Evolutionary conservation across 2,113 vertebrate species (phyloP), one percentile per base, ranked within the genome.

Genomic region (Motacilla alba): DNA sequence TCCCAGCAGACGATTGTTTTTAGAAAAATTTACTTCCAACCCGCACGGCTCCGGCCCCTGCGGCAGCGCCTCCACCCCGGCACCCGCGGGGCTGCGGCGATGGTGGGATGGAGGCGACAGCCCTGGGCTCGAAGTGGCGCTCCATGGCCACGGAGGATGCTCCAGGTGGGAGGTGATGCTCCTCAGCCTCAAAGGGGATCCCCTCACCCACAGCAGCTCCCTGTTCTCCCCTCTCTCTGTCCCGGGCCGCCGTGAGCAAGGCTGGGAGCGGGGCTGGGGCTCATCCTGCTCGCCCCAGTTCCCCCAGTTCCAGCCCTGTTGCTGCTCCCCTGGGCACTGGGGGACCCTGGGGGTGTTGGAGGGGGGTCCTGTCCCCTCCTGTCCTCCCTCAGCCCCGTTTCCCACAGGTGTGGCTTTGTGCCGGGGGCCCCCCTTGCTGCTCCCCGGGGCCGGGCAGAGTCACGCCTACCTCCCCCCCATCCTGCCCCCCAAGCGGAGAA

Each of bases 401-500:
- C 63, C 68, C 41, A n/a, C 0, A 20, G 18, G 67, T n/a, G 30
- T 12, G 31, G 33, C 84, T 80, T 22, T 24, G 43, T 63, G 39
- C 16, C 0, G 8, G 22, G 6, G 6, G 3, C 39, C 63, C 55
- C 33, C 12, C 27, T 41, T 22, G 12, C 3, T 39, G 52, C 13
- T 53, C 76, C 64, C 52, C 3, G 7, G 59, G 23, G 19, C n/a
- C 2, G 6, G 47, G 49, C 3, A 27, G 41, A 59, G 44, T 82
- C 69, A 53, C 77, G 50, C 63, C 14, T 10, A 8, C 28, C 23
- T 26, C 2, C 35, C 19, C 28, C 23, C 55, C 26, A 2, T 37
- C 59, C 88, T 79, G 81, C 83, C 84, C 94, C 91, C 86, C 28
- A 4, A 79, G 60, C 12, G 72, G 87, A 96, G 95, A 96, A 94